Evolutionary conservation across 2,888 invertebrate genomes (phyloP).

Genomic region (Troides oblongomaculatus): DNA sequence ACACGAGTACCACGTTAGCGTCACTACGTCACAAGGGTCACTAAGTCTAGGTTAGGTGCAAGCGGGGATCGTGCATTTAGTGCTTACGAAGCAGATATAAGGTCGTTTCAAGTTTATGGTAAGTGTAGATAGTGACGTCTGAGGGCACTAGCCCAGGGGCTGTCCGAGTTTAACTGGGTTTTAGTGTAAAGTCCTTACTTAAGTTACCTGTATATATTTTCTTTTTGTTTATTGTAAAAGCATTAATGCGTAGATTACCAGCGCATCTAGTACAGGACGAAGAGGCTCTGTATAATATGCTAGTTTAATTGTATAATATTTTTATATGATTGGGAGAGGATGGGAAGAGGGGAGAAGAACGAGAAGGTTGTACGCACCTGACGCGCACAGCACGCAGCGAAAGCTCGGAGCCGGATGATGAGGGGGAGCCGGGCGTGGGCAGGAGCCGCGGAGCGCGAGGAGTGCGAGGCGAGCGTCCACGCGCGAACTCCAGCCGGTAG

Average conservation of each 20-base stretch:
- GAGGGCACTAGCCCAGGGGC: no score
- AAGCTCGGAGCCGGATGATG: conserved; percentile 69
- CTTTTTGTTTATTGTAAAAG: no score
- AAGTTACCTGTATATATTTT: no score
- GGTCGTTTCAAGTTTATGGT: no score
- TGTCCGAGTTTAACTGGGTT: no score
- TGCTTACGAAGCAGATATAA: conserved; percentile 19
- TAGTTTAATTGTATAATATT: no score
- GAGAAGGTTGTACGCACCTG: conserved; percentile 48
- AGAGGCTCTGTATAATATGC: no score
- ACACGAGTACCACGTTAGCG: conserved; percentile 41
- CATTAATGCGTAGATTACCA: no score
- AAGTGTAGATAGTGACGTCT: no score
- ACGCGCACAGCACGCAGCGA: conserved; percentile 66
- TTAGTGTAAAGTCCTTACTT: no score
- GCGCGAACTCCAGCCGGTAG: conserved; percentile 87
- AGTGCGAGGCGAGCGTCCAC: conserved; percentile 77
- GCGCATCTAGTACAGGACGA: no score
- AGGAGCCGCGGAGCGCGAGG: conserved; percentile 67
- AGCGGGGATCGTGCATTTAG: conserved; percentile 36
- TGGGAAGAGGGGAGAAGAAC: background rate
- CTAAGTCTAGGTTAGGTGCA: conserved; percentile 32
- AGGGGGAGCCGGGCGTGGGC: conserved; percentile 56
- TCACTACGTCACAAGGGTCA: conserved; percentile 5
- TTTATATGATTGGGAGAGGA: no score